Conservation (phyloP, 2,888 invertebrate species). For the Dryobotodes eremita region DNA sequence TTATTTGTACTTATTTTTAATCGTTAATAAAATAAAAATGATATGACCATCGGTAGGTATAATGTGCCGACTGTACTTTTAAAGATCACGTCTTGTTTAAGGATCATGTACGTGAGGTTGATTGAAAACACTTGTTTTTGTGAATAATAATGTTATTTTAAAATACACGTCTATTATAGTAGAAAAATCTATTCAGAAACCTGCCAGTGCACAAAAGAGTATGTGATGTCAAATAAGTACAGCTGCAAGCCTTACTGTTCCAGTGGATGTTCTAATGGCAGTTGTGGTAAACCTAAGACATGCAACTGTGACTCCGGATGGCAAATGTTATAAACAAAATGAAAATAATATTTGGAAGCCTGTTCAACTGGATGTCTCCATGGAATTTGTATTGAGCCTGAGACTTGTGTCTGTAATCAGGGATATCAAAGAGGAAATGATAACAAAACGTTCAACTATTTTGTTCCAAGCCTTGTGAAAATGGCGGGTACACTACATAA, state of each 20-base stretch:
- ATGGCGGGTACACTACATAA: too few relatives aligned
- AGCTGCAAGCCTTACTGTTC: slow-evolving; percentile 49
- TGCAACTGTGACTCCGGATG: too few relatives aligned
- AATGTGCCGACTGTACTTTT: slow-evolving; percentile 29
- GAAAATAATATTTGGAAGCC: slow-evolving; percentile 39
- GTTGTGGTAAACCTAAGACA: slow-evolving; percentile 40
- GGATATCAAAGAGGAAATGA: slow-evolving; percentile 11
- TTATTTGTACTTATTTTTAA: neutral
- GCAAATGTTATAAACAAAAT: slow-evolving; percentile 1
- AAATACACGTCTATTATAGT: neutral
- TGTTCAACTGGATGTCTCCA: slow-evolving; percentile 28
- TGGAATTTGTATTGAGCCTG: slow-evolving; percentile 46
- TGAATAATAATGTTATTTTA: slow-evolving; percentile 5
- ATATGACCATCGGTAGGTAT: neutral
- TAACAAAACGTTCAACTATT: slow-evolving; percentile 27
- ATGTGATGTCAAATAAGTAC: neutral
- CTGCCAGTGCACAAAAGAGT: slow-evolving; percentile 38
- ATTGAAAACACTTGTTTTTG: slow-evolving; percentile 23
- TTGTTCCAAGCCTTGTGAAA: slow-evolving; percentile 24
- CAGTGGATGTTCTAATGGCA: slow-evolving; percentile 34
- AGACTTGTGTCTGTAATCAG: slow-evolving; percentile 44
- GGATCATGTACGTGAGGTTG: slow-evolving; percentile 32
- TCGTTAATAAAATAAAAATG: neutral
- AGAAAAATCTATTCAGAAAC: slow-evolving; percentile 25
- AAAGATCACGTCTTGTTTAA: slow-evolving; percentile 32